Evolutionary conservation across 2,113 vertebrate species (phyloP), one percentile per base, ranked within the genome.

Genomic region (Neotoma lepida): DNA sequence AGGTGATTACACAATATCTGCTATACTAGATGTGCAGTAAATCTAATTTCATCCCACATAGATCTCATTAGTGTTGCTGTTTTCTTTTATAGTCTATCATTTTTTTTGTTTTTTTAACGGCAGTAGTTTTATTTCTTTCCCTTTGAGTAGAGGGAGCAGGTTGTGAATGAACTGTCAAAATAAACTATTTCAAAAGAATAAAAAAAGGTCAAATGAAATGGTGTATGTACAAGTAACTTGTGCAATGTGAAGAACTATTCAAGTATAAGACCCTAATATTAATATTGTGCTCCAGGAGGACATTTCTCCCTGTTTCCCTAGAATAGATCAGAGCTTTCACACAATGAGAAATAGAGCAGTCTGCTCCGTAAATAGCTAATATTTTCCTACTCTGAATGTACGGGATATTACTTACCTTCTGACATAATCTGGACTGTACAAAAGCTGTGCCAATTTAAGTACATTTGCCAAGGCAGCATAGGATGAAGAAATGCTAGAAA

Each of bases 11-110:
- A 86, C 84, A 90, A 41, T 88, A 63, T 61, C 0, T 89, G 35
- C 91, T 94, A 84, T 95, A 58, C 76, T 76, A 96, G 51, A 61
- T 66, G 51, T 46, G 82, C n/a, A 85, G 35, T 91, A 87, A 96
- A 93, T 93, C 86, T 93, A 88, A 22, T 73, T 86, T 56, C 95
- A 44, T 71, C 56, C 63, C 76, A 86, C 33, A 76, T 18, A 94
- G 49, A 76, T 81, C 49, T 94, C 86, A 64, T 81, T 64, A 77
- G 49, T 85, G 44, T 94, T 85, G 86, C 51, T 63, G 33, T 96
- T 96, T 94, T 28, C 20, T 95, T 94, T 94, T 90, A 49, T 93
- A 61, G 95, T 94, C 82, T 95, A 61, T 95, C 17, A 56, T n/a
- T n/a, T n/a, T n/a, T 10, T 51, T 51, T 51, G 4, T 41, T 44